Evolutionary conservation across 2,888 invertebrate genomes (phyloP).

Genomic region (Adelognathus sp.): DNA sequence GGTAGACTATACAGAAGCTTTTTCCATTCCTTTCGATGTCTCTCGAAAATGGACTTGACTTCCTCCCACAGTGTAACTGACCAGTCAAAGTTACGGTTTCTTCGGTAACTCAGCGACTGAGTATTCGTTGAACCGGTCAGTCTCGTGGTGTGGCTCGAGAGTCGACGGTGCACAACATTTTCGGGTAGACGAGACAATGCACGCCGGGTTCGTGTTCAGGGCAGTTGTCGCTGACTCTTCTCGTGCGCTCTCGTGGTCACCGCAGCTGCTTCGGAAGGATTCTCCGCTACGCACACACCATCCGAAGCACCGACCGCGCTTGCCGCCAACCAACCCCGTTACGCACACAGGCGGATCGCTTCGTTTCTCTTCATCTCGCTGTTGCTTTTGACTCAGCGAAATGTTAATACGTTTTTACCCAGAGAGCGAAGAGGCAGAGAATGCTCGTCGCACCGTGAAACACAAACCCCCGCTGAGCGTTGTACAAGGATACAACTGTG

Average conservation of each 20-base stretch:
- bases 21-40: not conserved
- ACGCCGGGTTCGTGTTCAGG: not conserved
- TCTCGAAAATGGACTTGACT: not conserved
- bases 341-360: not conserved
- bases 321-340: conserved; percentile 15
- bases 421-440: conserved; percentile 55
- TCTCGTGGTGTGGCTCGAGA: not conserved
- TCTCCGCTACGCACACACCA: not conserved
- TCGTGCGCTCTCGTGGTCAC: conserved; percentile 16
- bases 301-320: not conserved
- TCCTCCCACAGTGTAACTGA: not conserved
- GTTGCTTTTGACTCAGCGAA: conserved; percentile 63
- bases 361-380: conserved; percentile 1
- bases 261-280: conserved; percentile 23
- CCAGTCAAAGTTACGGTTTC: not conserved
- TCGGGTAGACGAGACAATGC: conserved; percentile 15
- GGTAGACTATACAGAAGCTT: not conserved
- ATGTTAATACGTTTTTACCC: conserved; percentile 64
- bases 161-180: not conserved
- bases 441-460: not conserved
- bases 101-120: not conserved
- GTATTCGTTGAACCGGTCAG: not conserved
- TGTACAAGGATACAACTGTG: not conserved
- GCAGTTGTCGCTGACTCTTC: not conserved
- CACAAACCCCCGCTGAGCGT: not conserved